These are phyloP conservation scores for Eubasilissa regina DNA, from an alignment of 1,140 invertebrate species.

Conservation along the genomic window DNA sequence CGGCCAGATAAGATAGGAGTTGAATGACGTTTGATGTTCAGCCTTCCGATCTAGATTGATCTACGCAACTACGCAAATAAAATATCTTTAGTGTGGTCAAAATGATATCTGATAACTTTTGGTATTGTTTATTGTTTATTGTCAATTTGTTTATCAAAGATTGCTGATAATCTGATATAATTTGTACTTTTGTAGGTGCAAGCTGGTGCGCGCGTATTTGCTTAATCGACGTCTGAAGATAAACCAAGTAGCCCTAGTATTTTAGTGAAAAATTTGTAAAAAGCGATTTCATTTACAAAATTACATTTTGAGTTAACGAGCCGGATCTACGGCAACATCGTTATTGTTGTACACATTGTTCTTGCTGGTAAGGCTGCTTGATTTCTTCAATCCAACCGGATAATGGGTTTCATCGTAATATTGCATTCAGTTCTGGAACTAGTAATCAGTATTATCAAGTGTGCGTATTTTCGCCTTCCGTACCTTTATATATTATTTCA, in stretches of 20 bases:
- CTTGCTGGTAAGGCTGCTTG: constrained; percentile 13
- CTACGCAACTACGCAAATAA: no score
- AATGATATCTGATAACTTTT: constrained; percentile 28
- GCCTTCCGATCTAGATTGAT: no score
- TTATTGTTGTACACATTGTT: constrained; percentile 18
- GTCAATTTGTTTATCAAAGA: constrained; percentile 6
- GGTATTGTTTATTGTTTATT: constrained; percentile 27
- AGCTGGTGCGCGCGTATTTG: no score
- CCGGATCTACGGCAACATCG: constrained; percentile 9
- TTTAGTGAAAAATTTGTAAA: no score
- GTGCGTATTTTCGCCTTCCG: constrained; percentile 7
- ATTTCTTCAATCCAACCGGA: neutral
- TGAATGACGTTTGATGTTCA: no score
- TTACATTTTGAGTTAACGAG: neutral
- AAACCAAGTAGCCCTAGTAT: no score
- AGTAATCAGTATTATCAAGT: constrained; percentile 10
- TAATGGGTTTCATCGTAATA: constrained; percentile 13
- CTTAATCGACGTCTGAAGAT: no score
- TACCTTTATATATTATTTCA: neutral
- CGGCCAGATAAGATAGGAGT: no score
- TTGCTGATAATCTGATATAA: neutral
- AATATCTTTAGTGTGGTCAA: constrained; percentile 8
- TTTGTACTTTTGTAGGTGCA: no score
- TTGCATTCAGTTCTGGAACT: constrained; percentile 1
- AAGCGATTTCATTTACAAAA: no score